These are phyloP conservation scores for Drosophila prostipennis DNA, from an alignment of 2,888 invertebrate genomes.

Conservation along the genomic window DNA sequence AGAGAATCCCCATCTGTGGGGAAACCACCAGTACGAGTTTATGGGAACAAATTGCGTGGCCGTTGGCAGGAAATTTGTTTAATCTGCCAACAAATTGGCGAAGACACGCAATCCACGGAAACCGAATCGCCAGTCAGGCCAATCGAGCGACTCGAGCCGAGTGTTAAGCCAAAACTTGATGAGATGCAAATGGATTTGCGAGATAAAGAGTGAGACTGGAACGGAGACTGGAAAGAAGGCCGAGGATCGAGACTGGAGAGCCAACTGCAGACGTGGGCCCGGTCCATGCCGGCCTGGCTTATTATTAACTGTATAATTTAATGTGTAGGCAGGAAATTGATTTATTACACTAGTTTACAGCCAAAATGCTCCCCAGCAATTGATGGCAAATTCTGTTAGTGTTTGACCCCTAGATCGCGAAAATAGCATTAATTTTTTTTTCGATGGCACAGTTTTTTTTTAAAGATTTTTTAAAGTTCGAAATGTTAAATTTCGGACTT, in stretches of 20 bases:
- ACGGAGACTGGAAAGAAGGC: not conserved
- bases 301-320: slow-evolving; percentile 78
- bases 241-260: slow-evolving; percentile 16
- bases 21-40: not conserved
- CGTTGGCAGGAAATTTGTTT: slow-evolving; percentile 80
- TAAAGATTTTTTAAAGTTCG: too few species aligned
- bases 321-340: slow-evolving; percentile 79
- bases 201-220: slow-evolving; percentile 59
- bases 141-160: slow-evolving; percentile 19
- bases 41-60: slow-evolving; percentile 70
- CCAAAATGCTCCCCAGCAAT: too few species aligned
- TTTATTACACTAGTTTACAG: too few species aligned
- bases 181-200: slow-evolving; percentile 79
- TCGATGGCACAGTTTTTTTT: too few species aligned
- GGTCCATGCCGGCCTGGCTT: slow-evolving; percentile 63
- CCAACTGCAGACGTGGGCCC: slow-evolving; percentile 40
- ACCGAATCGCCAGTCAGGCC: slow-evolving; percentile 19
- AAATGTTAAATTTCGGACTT: too few species aligned
- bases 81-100: slow-evolving; percentile 77
- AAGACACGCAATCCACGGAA: slow-evolving; percentile 69
- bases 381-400: too few species aligned
- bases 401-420: too few species aligned
- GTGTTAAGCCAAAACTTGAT: slow-evolving; percentile 67
- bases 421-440: too few species aligned
- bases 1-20: slow-evolving; percentile 14